Evolutionary conservation across 37 sponge, comb jelly and placozoan species (phyloP), one percentile per base, ranked within the genome.

Genomic region (Cladorhizidae sp.): DNA sequence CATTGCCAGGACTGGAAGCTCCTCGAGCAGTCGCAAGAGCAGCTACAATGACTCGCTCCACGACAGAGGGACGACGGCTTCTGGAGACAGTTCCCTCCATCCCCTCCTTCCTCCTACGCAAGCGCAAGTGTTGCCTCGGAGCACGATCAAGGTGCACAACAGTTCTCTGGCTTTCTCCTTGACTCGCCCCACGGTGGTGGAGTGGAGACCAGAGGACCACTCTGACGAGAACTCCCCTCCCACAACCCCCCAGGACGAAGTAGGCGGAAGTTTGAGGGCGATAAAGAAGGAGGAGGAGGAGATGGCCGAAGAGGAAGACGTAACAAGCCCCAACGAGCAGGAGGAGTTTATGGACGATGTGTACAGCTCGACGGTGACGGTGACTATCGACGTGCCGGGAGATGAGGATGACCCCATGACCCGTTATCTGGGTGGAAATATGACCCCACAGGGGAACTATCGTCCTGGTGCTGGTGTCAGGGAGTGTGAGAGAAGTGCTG

Each of bases 1-100:
- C 40, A 22, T 20, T 32, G n/a, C 40, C 35, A 49, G 26, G n/a
- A 67, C 12, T 2, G 43, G 40, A 52, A 79, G 69, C 40, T 68
- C 69, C 36, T 79, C 80, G 0, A 68, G 56, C 80, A 79, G 80
- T 29, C 25, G 64, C 42, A 62, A 64, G 33, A 79, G 69, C 38
- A 69, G 80, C 39, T 68, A 0, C 45, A 23, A 6, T 39, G 77
- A 76, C 23, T 11, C 20, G 32, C 68, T 7, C 37, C 3, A 36
- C 21, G 38, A 67, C 5, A 35, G 38, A 7, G n/a, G n/a, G n/a
- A 32, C 68, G 33, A 6, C 68, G 31, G 32, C n/a, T 14, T 8
- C 38, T 2, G 7, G 21, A 67, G 38, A 25, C 62, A 17, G 5
- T 61, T 17, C 28, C 62, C 6, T 28, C 29, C 62, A 23, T 12